Base-by-base conservation (phyloP, 2,888 invertebrate genomes). In the Calliphora vomitoria region DNA sequence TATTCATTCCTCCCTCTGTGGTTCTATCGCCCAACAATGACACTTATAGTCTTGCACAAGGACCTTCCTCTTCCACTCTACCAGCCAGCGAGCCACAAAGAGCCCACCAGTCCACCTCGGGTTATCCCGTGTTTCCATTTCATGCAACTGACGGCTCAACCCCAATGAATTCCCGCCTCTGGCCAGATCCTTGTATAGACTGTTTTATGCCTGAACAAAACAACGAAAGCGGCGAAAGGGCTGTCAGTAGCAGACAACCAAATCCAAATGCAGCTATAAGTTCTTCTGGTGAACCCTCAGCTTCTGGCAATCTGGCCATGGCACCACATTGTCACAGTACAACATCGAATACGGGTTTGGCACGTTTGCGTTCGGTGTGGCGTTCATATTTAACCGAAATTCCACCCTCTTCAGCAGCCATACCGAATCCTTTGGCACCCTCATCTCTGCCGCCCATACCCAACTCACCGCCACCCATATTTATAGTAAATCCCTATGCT, bases 381-480 rank as follows among this genome's bases (percentile, higher is more conserved):
- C 69, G 75, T 50, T 85, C 87, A 15, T 87, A 85, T 82, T 53
- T 87, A 62, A 50, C 60, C 0, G 87, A 87, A 44, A 60, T 78
- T 3, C 74, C 85, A 13, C 55, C 68, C 5, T 47, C 86, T 35
- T 31, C 82, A 10, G 68, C 85, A 25, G 25, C 55, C 15, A 25
- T 82, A 20, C 69, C 74, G 11, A 64, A 80, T 38, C 75, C 83
- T 3, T 58, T 82, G 4, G 76, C 80, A 20, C 83, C 83, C n/a
- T 62, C 74, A 50, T 20, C 86, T 4, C 38, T 84, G 47, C 84
- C 84, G 8, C 41, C 87, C 0, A 81, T 84, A 47, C 66, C 84
- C n/a, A 84, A 84, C 55, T 84, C 87, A 3, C 87, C 85, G 3
- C 87, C 87, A 41, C 86, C 87, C 10, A 87, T 87, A 18, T 85